These are phyloP conservation scores for Athene cunicularia DNA, from an alignment of 2,113 vertebrate species.

Conservation along the genomic window DNA sequence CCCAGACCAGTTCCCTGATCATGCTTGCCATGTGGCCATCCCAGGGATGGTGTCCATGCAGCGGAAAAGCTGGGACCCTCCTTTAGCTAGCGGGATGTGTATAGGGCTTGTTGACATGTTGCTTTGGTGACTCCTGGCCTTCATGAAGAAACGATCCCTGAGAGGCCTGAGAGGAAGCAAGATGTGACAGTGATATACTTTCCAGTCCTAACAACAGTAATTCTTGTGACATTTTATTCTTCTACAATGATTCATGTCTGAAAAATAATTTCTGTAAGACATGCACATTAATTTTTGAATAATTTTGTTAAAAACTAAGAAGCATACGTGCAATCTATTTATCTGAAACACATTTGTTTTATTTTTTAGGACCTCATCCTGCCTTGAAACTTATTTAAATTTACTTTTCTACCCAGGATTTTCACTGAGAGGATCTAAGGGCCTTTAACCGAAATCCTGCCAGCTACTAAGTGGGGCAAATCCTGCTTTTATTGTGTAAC, in stretches of 20 bases:
- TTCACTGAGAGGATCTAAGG: not conserved
- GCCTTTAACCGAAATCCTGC: not conserved
- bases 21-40: rapidly evolving
- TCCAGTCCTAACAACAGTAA: not conserved
- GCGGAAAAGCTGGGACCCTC: not conserved
- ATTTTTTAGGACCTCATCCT: not conserved
- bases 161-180: not conserved
- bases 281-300: not conserved
- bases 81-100: rapidly evolving
- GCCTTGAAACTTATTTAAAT: not conserved
- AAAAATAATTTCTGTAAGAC: not conserved
- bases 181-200: not conserved
- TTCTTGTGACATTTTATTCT: not conserved
- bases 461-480: not conserved
- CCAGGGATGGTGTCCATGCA: too few species aligned
- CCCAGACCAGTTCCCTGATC: not conserved
- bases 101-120: not conserved
- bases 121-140: not conserved
- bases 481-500: rapidly evolving
- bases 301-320: not conserved
- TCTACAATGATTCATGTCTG: rapidly evolving
- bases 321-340: rapidly evolving
- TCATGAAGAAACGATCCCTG: not conserved
- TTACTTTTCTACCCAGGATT: not conserved
- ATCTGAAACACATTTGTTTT: not conserved